These are phyloP conservation scores for Charadrius vociferus DNA, from an alignment of 2,113 vertebrate species.

Conservation along the genomic window DNA sequence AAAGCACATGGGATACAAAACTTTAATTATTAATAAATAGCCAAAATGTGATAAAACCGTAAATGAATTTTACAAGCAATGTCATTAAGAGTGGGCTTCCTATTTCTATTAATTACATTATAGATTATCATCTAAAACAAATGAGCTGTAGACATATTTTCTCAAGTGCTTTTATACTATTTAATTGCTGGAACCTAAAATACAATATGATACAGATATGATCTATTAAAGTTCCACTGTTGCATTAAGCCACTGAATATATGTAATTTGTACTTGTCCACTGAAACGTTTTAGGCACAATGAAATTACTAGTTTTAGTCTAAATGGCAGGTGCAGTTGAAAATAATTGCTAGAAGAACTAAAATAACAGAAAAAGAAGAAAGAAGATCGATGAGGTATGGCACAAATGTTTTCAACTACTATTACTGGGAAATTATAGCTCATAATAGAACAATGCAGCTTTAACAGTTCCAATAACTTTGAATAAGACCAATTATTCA, in stretches of 20 bases:
- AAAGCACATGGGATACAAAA: constrained; percentile 1
- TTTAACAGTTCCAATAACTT: constrained; percentile 1
- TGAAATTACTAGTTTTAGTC: constrained; percentile 80
- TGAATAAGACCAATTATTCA: constrained; percentile 7
- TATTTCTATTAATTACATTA: constrained; percentile 87
- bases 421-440: constrained; percentile 49
- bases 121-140: constrained; percentile 88
- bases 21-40: constrained; percentile 75
- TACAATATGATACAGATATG: constrained; percentile 88
- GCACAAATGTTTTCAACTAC: constrained; percentile 35
- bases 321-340: constrained; percentile 57
- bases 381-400: constrained; percentile 26
- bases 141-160: constrained; percentile 86
- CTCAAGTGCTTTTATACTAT: constrained; percentile 79
- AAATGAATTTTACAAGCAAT: constrained; percentile 74
- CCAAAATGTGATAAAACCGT: constrained; percentile 67
- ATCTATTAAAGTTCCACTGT: constrained; percentile 89
- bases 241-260: constrained; percentile 85
- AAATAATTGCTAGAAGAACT: constrained; percentile 68
- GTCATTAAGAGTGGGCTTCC: constrained; percentile 71
- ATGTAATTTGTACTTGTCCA: constrained; percentile 92
- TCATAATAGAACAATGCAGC: constrained; percentile 12
- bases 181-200: constrained; percentile 90
- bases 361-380: constrained; percentile 44
- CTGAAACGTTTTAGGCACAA: constrained; percentile 81